Percentiles rank a stretch among this genome's conserved stretches.
Evolutionary conservation across 2,113 vertebrate species (phyloP).

Genomic region (Xiphorhynchus elegans): DNA sequence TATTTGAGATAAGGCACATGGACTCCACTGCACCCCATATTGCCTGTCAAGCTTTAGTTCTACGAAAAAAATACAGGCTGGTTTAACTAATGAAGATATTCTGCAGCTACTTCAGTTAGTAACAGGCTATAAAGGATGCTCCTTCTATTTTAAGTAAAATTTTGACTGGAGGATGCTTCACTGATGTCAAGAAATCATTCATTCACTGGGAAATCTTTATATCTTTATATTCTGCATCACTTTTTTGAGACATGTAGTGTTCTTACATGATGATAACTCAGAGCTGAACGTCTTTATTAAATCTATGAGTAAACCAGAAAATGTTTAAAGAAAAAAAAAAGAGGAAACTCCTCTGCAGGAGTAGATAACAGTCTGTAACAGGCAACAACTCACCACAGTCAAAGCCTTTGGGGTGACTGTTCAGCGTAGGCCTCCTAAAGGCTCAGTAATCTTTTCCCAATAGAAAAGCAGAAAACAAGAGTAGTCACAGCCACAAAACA

Average conservation of each 20-base stretch:
- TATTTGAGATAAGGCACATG: not conserved
- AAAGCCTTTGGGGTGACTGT: not conserved
- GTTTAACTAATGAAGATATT: not conserved
- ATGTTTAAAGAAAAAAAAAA: not conserved
- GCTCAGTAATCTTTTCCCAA: not conserved
- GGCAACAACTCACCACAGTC: not conserved
- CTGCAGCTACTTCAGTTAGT: not conserved
- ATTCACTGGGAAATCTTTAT: not conserved
- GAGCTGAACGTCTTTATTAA: not conserved
- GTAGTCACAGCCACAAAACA: not conserved
- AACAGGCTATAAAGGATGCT: not conserved
- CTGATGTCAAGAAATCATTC: not conserved
- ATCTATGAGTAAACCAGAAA: not conserved
- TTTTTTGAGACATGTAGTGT: not conserved
- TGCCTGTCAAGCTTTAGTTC: not conserved
- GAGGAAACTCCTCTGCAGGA: not conserved
- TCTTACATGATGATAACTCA: not conserved
- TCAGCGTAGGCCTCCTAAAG: not conserved
- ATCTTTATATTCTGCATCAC: not conserved
- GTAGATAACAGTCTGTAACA: not conserved
- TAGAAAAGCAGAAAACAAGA: not conserved
- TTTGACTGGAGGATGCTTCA: not conserved
- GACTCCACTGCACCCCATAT: not conserved
- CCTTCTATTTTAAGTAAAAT: not conserved
- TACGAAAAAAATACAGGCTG: not conserved